Conservation (phyloP, 2,797 vertebrate species). For the Urophycis tenuis region DNA sequence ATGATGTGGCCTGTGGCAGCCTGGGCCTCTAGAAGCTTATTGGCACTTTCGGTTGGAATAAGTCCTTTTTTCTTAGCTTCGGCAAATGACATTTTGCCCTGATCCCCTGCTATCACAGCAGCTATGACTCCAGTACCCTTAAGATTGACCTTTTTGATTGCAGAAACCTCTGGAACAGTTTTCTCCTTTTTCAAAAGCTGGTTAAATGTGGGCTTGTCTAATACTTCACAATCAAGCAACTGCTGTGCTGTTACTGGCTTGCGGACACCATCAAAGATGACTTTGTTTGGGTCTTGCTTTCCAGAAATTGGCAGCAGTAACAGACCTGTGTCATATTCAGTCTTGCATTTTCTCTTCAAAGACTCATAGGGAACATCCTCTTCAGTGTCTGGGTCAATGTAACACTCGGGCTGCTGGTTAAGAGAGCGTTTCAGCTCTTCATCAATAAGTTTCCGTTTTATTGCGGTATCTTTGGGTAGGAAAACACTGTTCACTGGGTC, state of each 20-base stretch:
- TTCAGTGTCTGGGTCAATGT: constrained; percentile 60
- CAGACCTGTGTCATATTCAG: constrained; percentile 78
- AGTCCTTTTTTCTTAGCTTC: constrained; percentile 75
- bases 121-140: constrained; percentile 83
- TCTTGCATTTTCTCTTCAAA: constrained; percentile 58
- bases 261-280: constrained; percentile 64
- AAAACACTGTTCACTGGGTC: constrained; percentile 61
- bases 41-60: constrained; percentile 65
- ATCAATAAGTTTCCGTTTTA: constrained; percentile 67
- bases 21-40: constrained; percentile 65
- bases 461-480: constrained; percentile 70
- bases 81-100: constrained; percentile 72
- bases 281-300: constrained; percentile 45
- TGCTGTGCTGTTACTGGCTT: constrained; percentile 81
- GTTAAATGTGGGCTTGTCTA: constrained; percentile 71
- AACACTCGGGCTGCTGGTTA: constrained; percentile 51
- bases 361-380: constrained; percentile 75
- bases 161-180: constrained; percentile 78
- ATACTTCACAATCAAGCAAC: constrained; percentile 55
- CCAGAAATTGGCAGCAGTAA: constrained; percentile 69
- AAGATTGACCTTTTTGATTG: constrained; percentile 68
- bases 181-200: constrained; percentile 80
- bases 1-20: constrained; percentile 76
- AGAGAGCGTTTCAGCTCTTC: constrained; percentile 48
- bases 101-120: constrained; percentile 69